These are phyloP conservation scores for Disparrhopalites patrizii DNA, from an alignment of 2,888 invertebrate genomes.

Conservation along the genomic window DNA sequence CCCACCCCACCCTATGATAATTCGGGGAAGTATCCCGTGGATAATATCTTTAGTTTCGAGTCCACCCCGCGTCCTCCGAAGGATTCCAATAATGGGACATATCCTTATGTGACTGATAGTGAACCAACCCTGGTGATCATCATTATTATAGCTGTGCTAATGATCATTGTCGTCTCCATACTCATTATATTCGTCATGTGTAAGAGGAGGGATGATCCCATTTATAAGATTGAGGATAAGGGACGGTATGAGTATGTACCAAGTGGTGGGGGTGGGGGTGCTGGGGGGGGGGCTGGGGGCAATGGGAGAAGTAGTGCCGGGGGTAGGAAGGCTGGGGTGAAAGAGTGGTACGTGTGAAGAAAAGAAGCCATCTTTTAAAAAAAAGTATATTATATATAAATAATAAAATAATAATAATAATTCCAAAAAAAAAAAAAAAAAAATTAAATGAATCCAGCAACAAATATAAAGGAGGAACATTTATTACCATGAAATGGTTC, in stretches of 20 bases:
- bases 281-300: constrained; percentile 58
- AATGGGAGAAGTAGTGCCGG: constrained; percentile 54
- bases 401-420: too few species aligned
- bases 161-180: constrained; percentile 66
- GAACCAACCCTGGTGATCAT: constrained; percentile 75
- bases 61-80: constrained; percentile 50
- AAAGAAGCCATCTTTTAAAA: too few species aligned
- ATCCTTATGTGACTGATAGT: constrained; percentile 63
- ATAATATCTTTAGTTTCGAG: constrained; percentile 47
- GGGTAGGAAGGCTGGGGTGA: constrained; percentile 57
- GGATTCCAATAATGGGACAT: constrained; percentile 41
- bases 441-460: too few species aligned
- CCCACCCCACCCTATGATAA: constrained; percentile 35
- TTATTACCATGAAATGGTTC: too few species aligned
- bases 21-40: constrained; percentile 6
- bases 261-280: constrained; percentile 63
- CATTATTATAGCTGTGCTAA: constrained; percentile 79
- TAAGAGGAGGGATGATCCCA: constrained; percentile 76
- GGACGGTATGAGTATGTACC: constrained; percentile 74
- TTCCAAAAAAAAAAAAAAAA: not conserved
- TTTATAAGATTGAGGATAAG: constrained; percentile 80
- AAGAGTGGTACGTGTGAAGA: constrained; percentile 91
- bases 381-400: too few species aligned
- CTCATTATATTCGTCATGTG: constrained; percentile 73
- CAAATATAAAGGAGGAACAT: too few species aligned